These are phyloP conservation scores for Athrips mouffetella DNA, from an alignment of 2,888 invertebrate species.

Conservation along the genomic window DNA sequence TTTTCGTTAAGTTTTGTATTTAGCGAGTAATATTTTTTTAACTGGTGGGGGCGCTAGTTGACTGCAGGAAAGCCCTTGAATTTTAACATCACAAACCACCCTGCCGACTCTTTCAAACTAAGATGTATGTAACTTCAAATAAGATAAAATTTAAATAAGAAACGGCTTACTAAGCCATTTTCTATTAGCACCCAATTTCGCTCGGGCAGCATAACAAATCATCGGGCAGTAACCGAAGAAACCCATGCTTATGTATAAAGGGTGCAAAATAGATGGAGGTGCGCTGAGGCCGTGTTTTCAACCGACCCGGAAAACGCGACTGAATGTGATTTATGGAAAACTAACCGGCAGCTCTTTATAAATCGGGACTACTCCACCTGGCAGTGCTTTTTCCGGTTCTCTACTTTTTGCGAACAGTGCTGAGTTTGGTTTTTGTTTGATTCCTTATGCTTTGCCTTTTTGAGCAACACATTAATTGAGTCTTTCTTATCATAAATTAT, in stretches of 20 bases:
- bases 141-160: too few species aligned
- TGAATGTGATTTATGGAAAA: slow-evolving; percentile 27
- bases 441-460: neutral
- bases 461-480: too few species aligned
- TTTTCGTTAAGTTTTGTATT: too few species aligned
- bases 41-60: too few species aligned
- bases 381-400: neutral
- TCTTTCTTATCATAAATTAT: too few species aligned
- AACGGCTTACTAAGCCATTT: slow-evolving; percentile 13
- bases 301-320: slow-evolving; percentile 21
- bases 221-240: slow-evolving; percentile 25
- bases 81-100: too few species aligned
- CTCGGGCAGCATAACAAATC: slow-evolving; percentile 18
- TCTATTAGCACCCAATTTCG: slow-evolving; percentile 13
- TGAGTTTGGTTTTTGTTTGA: neutral
- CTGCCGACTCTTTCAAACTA: too few species aligned
- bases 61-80: too few species aligned
- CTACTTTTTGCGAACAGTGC: neutral
- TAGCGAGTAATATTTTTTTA: too few species aligned
- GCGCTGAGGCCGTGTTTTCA: slow-evolving; percentile 26
- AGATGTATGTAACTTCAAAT: too few species aligned
- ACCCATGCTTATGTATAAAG: slow-evolving; percentile 40
- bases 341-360: slow-evolving; percentile 19
- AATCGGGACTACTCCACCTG: slow-evolving; percentile 21
- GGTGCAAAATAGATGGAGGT: slow-evolving; percentile 33